Evolutionary conservation across 2,888 invertebrate species (phyloP).

Genomic region (Cotesia congregata): DNA sequence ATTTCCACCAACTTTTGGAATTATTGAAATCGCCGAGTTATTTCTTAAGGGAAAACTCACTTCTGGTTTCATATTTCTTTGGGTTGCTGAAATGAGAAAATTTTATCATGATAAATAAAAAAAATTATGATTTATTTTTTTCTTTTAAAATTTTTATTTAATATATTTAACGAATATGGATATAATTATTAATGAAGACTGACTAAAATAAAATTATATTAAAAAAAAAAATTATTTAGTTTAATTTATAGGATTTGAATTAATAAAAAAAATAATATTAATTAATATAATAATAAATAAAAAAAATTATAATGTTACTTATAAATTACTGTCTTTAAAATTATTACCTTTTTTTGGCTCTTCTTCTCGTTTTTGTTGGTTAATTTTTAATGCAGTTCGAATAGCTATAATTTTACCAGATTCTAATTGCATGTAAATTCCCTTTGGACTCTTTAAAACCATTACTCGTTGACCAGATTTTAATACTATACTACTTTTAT

Average conservation of each 20-base stretch:
- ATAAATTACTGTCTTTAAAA: constrained; percentile 15
- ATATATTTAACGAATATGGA: too few species aligned
- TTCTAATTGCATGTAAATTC: constrained; percentile 95
- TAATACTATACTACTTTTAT: constrained; percentile 89
- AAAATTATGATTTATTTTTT: neutral
- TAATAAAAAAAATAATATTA: too few species aligned
- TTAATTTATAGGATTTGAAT: too few species aligned
- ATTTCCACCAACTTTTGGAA: constrained; percentile 64
- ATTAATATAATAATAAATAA: too few species aligned
- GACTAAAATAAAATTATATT: too few species aligned
- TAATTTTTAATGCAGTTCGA: constrained; percentile 81
- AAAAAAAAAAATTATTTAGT: too few species aligned
- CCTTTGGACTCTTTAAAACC: constrained; percentile 94
- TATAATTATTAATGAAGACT: too few species aligned
- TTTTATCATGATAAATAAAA: neutral
- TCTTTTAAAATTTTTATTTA: neutral
- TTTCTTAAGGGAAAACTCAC: constrained; percentile 67
- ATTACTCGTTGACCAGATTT: constrained; percentile 95
- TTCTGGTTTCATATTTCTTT: constrained; percentile 60
- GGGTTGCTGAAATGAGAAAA: constrained; percentile 53
- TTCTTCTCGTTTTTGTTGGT: constrained; percentile 72
- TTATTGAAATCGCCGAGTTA: constrained; percentile 70
- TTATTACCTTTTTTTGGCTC: constrained; percentile 67
- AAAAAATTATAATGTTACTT: constrained; percentile 13
- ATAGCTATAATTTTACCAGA: constrained; percentile 96